Evolutionary conservation across 2,797 vertebrate genomes (phyloP).

Genomic region (Pantherophis alleghaniensis): DNA sequence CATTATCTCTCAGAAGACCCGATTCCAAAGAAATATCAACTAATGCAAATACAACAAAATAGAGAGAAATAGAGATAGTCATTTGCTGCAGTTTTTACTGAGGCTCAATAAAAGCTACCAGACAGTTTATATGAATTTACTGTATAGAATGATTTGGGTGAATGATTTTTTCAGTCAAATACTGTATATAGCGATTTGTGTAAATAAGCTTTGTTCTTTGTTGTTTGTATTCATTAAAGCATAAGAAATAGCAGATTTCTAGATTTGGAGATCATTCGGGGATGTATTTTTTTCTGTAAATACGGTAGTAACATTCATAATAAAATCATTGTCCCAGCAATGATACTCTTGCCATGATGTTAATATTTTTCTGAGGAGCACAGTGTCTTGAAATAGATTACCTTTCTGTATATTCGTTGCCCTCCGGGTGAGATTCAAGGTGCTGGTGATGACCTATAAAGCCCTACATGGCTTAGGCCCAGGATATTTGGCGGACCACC

Average conservation of each 20-base stretch:
- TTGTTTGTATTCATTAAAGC: neutral
- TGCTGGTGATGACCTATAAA: too few species aligned
- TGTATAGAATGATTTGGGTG: neutral
- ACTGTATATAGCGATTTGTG: neutral
- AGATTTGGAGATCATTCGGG: neutral
- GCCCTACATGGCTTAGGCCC: too few species aligned
- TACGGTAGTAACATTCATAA: neutral
- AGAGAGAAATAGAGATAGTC: too few species aligned
- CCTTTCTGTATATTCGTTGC: neutral
- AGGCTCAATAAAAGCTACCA: neutral
- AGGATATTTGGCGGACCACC: too few species aligned
- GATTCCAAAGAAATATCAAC: neutral
- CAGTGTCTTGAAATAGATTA: neutral
- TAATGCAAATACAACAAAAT: too few species aligned
- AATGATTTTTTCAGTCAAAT: neutral
- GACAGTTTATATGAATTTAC: neutral
- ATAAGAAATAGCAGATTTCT: neutral
- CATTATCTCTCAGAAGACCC: neutral
- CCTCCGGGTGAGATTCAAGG: too few species aligned
- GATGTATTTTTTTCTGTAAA: neutral
- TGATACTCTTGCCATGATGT: neutral
- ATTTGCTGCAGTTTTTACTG: too few species aligned
- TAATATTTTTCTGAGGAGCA: neutral
- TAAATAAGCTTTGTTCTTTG: too few species aligned
- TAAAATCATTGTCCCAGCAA: neutral